Evolutionary conservation across 2,888 invertebrate species (phyloP).

Genomic region (Petrophora chlorosata): DNA sequence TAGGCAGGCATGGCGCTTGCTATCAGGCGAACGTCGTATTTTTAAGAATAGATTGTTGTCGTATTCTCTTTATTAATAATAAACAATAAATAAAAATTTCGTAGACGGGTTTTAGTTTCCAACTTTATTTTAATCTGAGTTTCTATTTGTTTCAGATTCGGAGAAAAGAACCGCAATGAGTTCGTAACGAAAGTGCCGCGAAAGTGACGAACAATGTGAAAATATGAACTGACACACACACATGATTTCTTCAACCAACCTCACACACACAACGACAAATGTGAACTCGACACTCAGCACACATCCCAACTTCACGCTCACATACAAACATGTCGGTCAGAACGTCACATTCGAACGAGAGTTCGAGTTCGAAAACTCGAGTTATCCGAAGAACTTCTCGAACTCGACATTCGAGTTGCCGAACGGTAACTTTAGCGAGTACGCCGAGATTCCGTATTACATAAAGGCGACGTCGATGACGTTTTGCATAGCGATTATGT

Average conservation of each 20-base stretch:
- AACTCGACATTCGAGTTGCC: slow-evolving; percentile 50
- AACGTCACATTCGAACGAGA: slow-evolving; percentile 39
- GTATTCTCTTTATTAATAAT: not conserved
- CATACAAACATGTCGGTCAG: slow-evolving; percentile 39
- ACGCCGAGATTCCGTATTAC: slow-evolving; percentile 90
- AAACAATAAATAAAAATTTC: not conserved
- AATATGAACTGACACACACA: slow-evolving; percentile 61
- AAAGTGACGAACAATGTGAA: slow-evolving; percentile 60
- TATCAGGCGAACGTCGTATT: no score
- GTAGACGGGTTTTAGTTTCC: no score
- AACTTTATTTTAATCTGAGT: not conserved
- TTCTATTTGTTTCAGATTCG: slow-evolving; percentile 50
- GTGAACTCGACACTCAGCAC: slow-evolving; percentile 43
- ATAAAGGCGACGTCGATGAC: slow-evolving; percentile 94
- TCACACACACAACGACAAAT: slow-evolving; percentile 61
- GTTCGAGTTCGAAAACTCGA: slow-evolving; percentile 32
- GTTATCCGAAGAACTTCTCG: slow-evolving; percentile 31
- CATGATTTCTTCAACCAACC: slow-evolving; percentile 76
- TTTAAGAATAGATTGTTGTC: no score
- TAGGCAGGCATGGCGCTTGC: no score
- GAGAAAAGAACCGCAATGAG: slow-evolving; percentile 30
- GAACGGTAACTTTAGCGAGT: slow-evolving; percentile 67
- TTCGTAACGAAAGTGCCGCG: slow-evolving; percentile 28
- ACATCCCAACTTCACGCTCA: slow-evolving; percentile 38
- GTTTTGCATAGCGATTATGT: slow-evolving; percentile 94